A percentile compares a stretch with the other conserved stretches of the same genome.
phyloP scores from a whole-genome alignment of 2,113 vertebrate genomes.

The Ceyx cyanopectus region DNA sequence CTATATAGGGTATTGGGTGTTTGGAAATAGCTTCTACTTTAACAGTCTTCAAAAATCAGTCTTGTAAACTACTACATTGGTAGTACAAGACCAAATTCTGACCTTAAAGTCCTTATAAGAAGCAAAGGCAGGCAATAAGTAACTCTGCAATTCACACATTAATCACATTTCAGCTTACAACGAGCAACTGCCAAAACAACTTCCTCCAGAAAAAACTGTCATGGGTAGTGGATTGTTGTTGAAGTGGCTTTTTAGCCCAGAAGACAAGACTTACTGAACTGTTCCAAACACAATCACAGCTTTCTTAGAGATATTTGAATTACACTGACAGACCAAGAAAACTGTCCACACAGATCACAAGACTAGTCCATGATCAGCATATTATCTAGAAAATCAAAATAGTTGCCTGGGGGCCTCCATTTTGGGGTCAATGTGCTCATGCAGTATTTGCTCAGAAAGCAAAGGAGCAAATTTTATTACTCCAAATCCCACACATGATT shows the following conservation, averaged over 20 bases:
- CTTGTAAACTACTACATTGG: not conserved
- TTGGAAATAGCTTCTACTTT: not conserved
- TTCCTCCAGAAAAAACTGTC: not conserved
- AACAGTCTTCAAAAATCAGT: not conserved
- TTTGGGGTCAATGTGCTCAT: not conserved
- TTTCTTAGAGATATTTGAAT: not conserved
- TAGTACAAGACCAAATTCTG: not conserved
- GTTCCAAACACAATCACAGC: not conserved
- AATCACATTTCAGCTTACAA: not conserved
- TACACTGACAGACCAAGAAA: not conserved
- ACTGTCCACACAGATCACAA: not conserved
- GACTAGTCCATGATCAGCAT: not conserved
- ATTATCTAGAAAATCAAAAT: not conserved
- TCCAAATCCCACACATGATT: rapidly evolving
- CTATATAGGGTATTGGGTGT: not conserved
- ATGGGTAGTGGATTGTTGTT: not conserved
- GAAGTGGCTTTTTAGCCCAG: not conserved
- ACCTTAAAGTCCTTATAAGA: not conserved
- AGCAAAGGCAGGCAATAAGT: not conserved
- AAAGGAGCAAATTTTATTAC: not conserved
- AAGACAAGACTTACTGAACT: not conserved
- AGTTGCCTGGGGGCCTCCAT: not conserved
- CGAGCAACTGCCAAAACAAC: not conserved
- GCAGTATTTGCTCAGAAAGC: not conserved
- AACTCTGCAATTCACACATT: not conserved